Evolutionary conservation across 1,140 invertebrate genomes (phyloP), one percentile per base, ranked within the genome.

Genomic region (Bombus sylvicola): DNA sequence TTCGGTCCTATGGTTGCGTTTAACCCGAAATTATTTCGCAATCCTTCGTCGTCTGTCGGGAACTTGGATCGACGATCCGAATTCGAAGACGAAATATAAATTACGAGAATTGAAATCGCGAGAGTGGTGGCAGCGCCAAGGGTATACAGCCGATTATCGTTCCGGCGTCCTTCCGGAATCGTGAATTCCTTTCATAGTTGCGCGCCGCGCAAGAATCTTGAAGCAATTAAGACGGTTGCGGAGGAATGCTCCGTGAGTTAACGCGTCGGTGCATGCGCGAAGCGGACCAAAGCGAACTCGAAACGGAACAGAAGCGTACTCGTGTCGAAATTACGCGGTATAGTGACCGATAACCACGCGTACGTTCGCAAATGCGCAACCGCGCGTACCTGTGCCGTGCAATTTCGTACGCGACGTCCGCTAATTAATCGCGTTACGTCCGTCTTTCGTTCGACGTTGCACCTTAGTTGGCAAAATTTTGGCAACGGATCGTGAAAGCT

Each of bases 331-430:
- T 75, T 83, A 75, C 75, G 34, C 59, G 37, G 18, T 43, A 31
- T 71, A 64, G 75, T 71, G 84, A 81, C 80, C 83, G 81, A 89
- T 89, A 89, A 87, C 76, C 12, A 64, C 72, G 76, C 69, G 69
- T 22, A 22, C 18, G 47, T 47, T 47, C 47, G 47, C 47, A 47
- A 28, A 34, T 80, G 69, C 64, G 43, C 71, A 59, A 62, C 71
- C 68, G 77, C 66, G 87, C 72, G 72, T 81, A 59, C 15, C 68
- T 31, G 80, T 71, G 69, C 57, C 62, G 81, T 34, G 34, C 34
- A 34, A 34, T 34, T 34, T 34, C 34, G 34, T 39, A 59, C 39
- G 76, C 41, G 62, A 22, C 34, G n/a, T 59, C 22, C n/a, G 15
- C 37, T 76, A 86, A 86, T 86, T 76, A 71, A 81, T 53, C 47